A percentile compares a stretch with the other conserved stretches of the same genome.
Conservation (phyloP, 2,797 vertebrate genomes). For the Podarcis lilfordi region DNA sequence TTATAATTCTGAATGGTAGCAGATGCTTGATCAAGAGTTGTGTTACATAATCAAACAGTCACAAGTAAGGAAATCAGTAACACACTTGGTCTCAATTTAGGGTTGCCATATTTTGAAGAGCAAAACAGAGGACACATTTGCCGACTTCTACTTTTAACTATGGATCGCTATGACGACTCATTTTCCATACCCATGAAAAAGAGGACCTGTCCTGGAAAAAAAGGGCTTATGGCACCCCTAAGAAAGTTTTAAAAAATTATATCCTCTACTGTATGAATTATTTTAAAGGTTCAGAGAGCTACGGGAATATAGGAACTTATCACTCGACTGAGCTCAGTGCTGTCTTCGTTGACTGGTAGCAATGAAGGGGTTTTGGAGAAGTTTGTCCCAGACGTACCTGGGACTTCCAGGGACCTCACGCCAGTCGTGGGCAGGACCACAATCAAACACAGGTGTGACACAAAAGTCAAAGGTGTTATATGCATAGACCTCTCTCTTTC, state of each 20-base stretch:
- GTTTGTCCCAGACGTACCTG: background rate
- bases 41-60: constrained; percentile 38
- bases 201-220: too few relatives aligned
- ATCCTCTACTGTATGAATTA: background rate
- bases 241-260: background rate
- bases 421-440: too few relatives aligned
- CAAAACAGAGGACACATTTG: too few relatives aligned
- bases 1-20: constrained; percentile 39
- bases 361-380: background rate
- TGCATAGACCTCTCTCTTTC: too few relatives aligned
- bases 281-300: background rate
- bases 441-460: too few relatives aligned
- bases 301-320: background rate
- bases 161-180: too few relatives aligned
- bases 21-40: constrained; percentile 27
- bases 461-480: too few relatives aligned
- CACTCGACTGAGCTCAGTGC: background rate
- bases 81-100: constrained; percentile 34
- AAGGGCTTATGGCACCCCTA: too few relatives aligned
- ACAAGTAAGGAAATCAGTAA: constrained; percentile 33
- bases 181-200: too few relatives aligned
- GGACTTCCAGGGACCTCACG: background rate
- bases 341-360: background rate
- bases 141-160: too few relatives aligned
- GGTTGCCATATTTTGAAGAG: too few relatives aligned